Base-by-base conservation (phyloP, 2,888 invertebrate species). In the Stenolophus ochropezus region DNA sequence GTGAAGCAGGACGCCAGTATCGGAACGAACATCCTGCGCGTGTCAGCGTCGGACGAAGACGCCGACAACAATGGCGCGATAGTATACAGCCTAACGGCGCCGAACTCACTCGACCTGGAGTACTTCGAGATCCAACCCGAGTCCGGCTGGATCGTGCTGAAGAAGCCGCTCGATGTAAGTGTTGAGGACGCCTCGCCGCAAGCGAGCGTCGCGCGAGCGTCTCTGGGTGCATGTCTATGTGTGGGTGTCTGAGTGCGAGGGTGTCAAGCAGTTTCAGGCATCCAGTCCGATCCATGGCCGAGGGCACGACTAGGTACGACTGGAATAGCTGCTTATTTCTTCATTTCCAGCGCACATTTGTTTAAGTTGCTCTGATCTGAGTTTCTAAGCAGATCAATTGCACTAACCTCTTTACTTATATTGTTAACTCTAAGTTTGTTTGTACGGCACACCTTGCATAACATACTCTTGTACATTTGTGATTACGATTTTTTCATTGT, bases 61-160 rank as follows among this genome's bases (percentile, higher is more conserved):
- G 97, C 97, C 42, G 98, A 98, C 87, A 96, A 96, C 89, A 99
- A 99, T 89, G 98, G 98, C 21, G 97, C 97, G 81, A 97, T 98
- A 87, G 94, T 96, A 14, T 98, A 98, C 89, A 96, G 96, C 56
- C 90, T 98, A 86, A 97, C 95, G 86, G 96, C 97, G 51, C 96
- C 96, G 0, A 96, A 97, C 89, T 94, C 96, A 8, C 94, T 94
- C 77, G 96, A 97, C 90, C 92, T 98, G 87, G 97, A 97, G 88
- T 97, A 98, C 90, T 99, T 99, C 89, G 96, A 96, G 89, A 97
- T 99, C 86, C 98, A 98, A 90, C 95, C 96, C 85, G 97, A 98
- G 89, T 97, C 97, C 86, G 98, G 98, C 88, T 98, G 98, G 97
- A 98, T 98, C 88, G 96, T 97, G 83, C 91, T 98, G 86, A 96